These are phyloP conservation scores for Sorex araneus DNA, from an alignment of 2,113 vertebrate species.

Conservation along the genomic window DNA sequence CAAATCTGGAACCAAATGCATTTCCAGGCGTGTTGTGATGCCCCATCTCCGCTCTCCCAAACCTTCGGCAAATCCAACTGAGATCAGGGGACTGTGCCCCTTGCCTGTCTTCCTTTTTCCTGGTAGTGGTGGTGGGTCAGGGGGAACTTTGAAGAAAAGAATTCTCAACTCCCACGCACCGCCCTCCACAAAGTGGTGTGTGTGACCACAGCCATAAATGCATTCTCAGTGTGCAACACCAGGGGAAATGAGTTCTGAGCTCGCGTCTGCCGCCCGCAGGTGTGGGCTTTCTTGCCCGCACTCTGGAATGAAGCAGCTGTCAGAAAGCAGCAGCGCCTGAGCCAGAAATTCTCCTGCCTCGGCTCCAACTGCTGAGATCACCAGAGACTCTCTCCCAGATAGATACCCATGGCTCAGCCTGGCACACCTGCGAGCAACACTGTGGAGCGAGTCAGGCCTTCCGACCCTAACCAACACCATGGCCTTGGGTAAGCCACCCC, in stretches of 20 bases:
- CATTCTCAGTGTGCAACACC: constrained; percentile 34
- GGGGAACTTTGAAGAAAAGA: constrained; percentile 68
- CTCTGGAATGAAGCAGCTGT: constrained; percentile 73
- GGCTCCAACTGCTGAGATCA: constrained; percentile 64
- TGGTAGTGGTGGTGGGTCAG: not conserved
- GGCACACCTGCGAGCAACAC: constrained; percentile 41
- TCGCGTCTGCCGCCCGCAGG: constrained; percentile 31
- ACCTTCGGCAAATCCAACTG: constrained; percentile 74
- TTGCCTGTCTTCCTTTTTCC: constrained; percentile 53
- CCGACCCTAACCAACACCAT: not conserved
- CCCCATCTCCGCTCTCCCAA: constrained; percentile 43
- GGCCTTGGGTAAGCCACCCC: constrained; percentile 58
- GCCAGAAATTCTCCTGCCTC: constrained; percentile 73
- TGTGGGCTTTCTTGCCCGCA: constrained; percentile 58
- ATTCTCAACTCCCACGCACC: constrained; percentile 45
- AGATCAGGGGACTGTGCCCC: constrained; percentile 66
- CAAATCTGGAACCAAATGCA: constrained; percentile 44
- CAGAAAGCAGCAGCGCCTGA: constrained; percentile 44
- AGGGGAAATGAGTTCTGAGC: constrained; percentile 57
- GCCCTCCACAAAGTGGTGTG: constrained; percentile 50
- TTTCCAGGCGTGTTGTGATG: constrained; percentile 22
- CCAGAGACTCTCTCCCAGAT: constrained; percentile 68
- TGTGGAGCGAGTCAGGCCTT: not conserved
- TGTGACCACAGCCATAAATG: constrained; percentile 72
- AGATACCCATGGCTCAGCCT: constrained; percentile 69